Conservation (phyloP, 2,113 vertebrate species). For the Tricholaema leucomelas region DNA sequence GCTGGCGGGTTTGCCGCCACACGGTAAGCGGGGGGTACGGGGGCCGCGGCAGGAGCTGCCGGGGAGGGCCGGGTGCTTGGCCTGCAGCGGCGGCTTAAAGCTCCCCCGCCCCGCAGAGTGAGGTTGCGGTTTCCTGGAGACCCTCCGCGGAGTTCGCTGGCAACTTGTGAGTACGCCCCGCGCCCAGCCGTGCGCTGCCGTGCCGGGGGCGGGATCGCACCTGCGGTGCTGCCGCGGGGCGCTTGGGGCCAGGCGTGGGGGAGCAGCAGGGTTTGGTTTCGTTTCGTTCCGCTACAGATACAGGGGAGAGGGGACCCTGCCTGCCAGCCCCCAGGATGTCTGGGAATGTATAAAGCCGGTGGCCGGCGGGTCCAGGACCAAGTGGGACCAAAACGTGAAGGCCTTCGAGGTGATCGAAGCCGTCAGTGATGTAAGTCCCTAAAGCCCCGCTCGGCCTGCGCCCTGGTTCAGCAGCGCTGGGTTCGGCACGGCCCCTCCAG, state of each 20-base stretch:
- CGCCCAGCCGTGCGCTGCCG: accelerated
- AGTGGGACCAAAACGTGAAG: conserved; percentile 93
- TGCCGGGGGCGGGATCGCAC: background rate
- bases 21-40: conserved; percentile 72
- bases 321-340: conserved; percentile 74
- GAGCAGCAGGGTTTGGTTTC: background rate
- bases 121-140: conserved; percentile 88
- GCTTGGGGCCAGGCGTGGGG: accelerated
- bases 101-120: conserved; percentile 74
- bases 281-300: conserved; percentile 76
- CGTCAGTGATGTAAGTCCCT: conserved; percentile 80
- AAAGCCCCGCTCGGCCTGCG: accelerated
- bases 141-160: conserved; percentile 90
- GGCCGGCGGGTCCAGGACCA: conserved; percentile 81
- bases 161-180: conserved; percentile 83
- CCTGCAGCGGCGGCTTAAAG: background rate
- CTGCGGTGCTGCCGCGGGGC: background rate
- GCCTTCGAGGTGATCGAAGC: conserved; percentile 84
- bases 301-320: conserved; percentile 84
- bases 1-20: conserved; percentile 85
- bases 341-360: conserved; percentile 90
- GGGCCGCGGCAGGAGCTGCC: background rate
- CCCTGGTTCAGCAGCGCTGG: accelerated
- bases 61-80: background rate
- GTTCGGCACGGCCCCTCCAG: background rate